Base-by-base conservation (phyloP, 2,888 invertebrate species). In the Druceiella hillmani region DNA sequence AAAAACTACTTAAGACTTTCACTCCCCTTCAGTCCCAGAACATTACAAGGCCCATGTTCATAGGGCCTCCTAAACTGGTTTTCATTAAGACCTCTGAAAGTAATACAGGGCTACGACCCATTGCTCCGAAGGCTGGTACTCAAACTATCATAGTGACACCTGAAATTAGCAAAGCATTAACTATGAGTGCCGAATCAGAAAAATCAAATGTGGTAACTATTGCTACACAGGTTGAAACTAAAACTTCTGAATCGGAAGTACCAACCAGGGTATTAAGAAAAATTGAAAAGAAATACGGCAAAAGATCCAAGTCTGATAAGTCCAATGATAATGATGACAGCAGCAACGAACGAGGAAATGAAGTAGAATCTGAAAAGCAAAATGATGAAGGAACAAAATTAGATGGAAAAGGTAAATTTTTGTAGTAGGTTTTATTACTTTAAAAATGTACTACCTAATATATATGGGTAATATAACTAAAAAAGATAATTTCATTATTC, bases 81-180 rank as follows among this genome's bases (percentile, higher is more conserved):
- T 72, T 72, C 48, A 72, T 72, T 31, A 72, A 72, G 52, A 71
- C 71, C 2, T 53, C 63, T 0, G 72, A 70, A 44, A 66, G 64
- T 1, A 57, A 56, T 2, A 62, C 65, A 1, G 61, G 64, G 0
- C 52, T 71, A 2, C 53, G 69, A 4, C 59, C 66, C 0, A 61
- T 59, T 0, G 61, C 53, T 3, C 60, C 67, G 0, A 68, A 70
- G 44, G 65, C 68, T 2, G n/a, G 33, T n/a, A 36, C 47, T 3
- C 72, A 72, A 45, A 69, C 70, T 0, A 68, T 72, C 31, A 53
- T 72, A 3, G 66, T 72, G 1, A 62, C 70, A 0, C 65, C 66
- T 0, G 57, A 49, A 26, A 26, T 32, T 3, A 32, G 20, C 25
- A 29, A 29, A 20, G 9, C 36, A 9, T n/a, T 17, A 14, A 14